phyloP scores from a whole-genome alignment of 2,888 invertebrate species.

The Megastigmus dorsalis region DNA sequence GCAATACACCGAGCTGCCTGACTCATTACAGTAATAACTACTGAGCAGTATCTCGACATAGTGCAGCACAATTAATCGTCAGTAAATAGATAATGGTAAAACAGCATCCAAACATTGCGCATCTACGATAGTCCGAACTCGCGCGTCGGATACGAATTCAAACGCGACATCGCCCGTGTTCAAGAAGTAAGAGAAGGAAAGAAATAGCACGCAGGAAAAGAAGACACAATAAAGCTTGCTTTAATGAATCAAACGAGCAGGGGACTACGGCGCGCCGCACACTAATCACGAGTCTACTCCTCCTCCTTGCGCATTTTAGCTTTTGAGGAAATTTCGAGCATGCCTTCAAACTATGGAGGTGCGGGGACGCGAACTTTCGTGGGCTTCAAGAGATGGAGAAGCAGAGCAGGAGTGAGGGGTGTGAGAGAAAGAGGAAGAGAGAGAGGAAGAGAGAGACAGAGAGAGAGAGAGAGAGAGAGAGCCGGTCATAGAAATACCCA shows the following conservation, averaged over 20 bases:
- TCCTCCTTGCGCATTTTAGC: background rate
- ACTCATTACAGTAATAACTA: too few species aligned
- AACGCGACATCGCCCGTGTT: background rate
- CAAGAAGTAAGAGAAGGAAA: background rate
- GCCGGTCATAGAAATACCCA: conserved; percentile 24
- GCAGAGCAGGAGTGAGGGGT: background rate
- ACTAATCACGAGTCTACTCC: conserved; percentile 3
- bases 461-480: background rate
- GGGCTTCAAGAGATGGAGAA: background rate
- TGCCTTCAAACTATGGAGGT: conserved; percentile 3
- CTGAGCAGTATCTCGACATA: too few species aligned
- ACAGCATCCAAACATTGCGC: too few species aligned
- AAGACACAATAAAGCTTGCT: background rate
- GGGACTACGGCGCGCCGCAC: background rate
- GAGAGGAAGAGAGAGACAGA: background rate
- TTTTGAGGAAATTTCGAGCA: conserved; percentile 14
- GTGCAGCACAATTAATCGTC: background rate
- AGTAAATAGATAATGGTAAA: background rate
- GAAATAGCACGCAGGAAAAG: background rate
- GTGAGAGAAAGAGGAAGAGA: background rate
- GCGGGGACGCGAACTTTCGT: background rate
- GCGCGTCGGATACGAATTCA: background rate
- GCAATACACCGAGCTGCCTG: too few species aligned
- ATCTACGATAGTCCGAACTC: background rate
- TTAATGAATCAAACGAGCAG: background rate